Conservation (phyloP, 2,888 invertebrate species). For the Cheilosia vulpina region DNA sequence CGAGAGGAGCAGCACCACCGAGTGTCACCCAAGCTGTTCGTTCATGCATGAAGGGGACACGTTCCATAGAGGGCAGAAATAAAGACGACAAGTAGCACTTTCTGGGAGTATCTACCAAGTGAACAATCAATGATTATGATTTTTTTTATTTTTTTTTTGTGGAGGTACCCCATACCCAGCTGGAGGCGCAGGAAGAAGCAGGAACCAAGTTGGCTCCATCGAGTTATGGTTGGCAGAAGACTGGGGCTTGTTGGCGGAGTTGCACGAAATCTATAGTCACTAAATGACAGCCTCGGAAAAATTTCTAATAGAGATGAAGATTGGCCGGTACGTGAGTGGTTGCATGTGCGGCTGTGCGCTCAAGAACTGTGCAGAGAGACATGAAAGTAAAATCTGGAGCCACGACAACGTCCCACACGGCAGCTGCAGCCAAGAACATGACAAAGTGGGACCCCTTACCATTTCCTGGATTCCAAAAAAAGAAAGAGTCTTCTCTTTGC, state of each 20-base stretch:
- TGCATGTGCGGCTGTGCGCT: constrained; percentile 22
- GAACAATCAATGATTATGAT: constrained; percentile 73
- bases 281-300: constrained; percentile 68
- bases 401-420: constrained; percentile 68
- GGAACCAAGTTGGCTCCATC: constrained; percentile 28
- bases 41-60: constrained; percentile 66
- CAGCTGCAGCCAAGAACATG: constrained; percentile 42
- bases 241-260: constrained; percentile 33
- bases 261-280: constrained; percentile 72
- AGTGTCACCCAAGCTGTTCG: constrained; percentile 56
- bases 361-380: constrained; percentile 41
- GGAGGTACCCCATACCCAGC: neutral
- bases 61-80: constrained; percentile 58
- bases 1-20: constrained; percentile 6
- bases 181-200: constrained; percentile 16
- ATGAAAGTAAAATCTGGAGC: constrained; percentile 65
- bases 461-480: constrained; percentile 65
- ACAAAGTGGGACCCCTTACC: constrained; percentile 39
- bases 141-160: constrained; percentile 28
- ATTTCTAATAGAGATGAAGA: constrained; percentile 70
- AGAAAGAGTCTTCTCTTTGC: constrained; percentile 9
- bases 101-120: constrained; percentile 60
- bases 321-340: constrained; percentile 61
- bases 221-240: constrained; percentile 45
- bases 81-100: constrained; percentile 72